Percentiles rank a stretch among this genome's conserved stretches.
Evolutionary conservation across 2,888 invertebrate genomes (phyloP).

Genomic region (Pseudococcus longispinus): DNA sequence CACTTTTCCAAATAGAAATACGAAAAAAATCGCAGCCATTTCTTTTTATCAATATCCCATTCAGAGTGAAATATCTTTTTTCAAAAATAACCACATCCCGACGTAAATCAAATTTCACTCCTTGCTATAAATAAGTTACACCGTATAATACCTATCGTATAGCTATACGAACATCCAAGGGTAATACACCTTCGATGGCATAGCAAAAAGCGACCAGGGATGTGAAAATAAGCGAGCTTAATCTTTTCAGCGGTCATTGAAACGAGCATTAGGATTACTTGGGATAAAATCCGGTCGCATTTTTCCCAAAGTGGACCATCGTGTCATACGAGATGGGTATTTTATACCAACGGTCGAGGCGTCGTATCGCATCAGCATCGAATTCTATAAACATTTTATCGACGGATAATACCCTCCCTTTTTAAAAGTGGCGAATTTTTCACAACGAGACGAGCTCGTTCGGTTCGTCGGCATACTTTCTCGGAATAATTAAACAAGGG

Average conservation of each 20-base stretch:
- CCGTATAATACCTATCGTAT: neutral
- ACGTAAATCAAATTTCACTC: neutral
- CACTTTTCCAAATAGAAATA: neutral
- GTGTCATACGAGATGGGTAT: neutral
- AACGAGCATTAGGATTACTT: neutral
- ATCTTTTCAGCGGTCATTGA: constrained; percentile 29
- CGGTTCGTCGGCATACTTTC: neutral
- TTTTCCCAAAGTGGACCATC: neutral
- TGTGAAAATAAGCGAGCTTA: constrained; percentile 20
- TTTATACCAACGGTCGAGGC: neutral
- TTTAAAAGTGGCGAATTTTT: constrained; percentile 11
- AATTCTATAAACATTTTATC: constrained; percentile 6
- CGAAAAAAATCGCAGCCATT: neutral
- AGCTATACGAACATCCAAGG: neutral
- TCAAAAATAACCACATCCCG: neutral
- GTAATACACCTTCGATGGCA: neutral
- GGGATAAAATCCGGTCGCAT: neutral
- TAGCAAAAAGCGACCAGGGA: neutral
- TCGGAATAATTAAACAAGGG: constrained; percentile 26
- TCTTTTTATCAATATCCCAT: neutral
- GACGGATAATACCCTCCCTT: neutral
- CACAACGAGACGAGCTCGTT: neutral
- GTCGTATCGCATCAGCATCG: neutral
- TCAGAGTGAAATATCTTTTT: neutral
- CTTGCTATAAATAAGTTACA: neutral